Base-by-base conservation (phyloP, 2,888 invertebrate species). In the Drosophila testacea region DNA sequence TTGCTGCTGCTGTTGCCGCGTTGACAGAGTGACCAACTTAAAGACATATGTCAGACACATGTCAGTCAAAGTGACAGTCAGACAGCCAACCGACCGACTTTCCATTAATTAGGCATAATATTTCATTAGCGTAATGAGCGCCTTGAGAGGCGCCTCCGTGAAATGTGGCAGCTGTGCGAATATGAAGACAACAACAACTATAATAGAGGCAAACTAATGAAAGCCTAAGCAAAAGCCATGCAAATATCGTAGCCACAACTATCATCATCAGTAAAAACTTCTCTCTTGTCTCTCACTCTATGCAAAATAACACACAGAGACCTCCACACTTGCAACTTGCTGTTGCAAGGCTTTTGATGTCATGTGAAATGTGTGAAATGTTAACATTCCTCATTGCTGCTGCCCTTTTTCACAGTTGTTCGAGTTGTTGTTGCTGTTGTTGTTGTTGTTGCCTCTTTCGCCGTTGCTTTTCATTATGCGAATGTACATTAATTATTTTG, bases 21-120 rank as follows among this genome's bases (percentile, higher is more conserved):
- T 48, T 90, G 85, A 90, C 85, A 89, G 89, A 86, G 81, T 86
- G 85, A 86, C 85, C 85, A 86, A 86, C 79, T 86, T 90, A 87
- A 87, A 90, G 89, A 75, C 81, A 90, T 70, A 82, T 76, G 89
- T 56, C 77, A 82, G 88, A 85, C 88, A 89, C 47, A 79, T 82
- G 83, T 73, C 88, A 69, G 76, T 76, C 79, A 50, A 28, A 28
- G 41, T 41, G 73, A 22, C 65, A 61, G 67, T 36, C 59, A 52
- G 60, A 34, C 74, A 52, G 82, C 71, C 81, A 62, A 69, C 73
- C 54, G 51, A 60, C 39, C 82, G 85, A 84, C 83, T 83, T 89
- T 83, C 89, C 83, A 83, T 83, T 89, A 83, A 83, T 83, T 83
- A 83, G 83, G 83, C 83, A 86, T 86, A 79, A 83, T 83, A 83